A percentile compares a stretch with the other conserved stretches of the same genome.
phyloP scores from a whole-genome alignment of 2,888 invertebrate species.

The Crematogaster levior region DNA sequence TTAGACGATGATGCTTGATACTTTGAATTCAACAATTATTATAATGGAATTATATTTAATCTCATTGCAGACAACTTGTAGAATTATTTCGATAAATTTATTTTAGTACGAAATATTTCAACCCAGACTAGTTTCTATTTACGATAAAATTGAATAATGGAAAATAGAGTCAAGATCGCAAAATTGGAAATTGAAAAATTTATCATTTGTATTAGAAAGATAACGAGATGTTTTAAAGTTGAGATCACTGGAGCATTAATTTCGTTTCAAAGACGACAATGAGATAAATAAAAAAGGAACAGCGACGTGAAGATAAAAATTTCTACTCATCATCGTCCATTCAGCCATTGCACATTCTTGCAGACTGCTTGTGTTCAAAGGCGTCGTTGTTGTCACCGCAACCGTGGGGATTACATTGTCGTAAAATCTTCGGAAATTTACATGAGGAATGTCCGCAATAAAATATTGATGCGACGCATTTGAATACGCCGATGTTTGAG shows the following conservation, averaged over 20 bases:
- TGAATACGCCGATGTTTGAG: constrained; percentile 71
- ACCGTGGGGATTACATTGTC: constrained; percentile 83
- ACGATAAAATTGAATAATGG: not conserved
- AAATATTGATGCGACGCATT: constrained; percentile 81
- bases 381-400: constrained; percentile 69
- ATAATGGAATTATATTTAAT: constrained; percentile 9
- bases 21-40: not conserved
- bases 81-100: constrained; percentile 3
- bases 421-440: constrained; percentile 81
- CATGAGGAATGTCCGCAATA: constrained; percentile 82
- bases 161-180: not conserved
- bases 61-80: not conserved
- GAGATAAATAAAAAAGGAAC: constrained; percentile 44
- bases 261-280: constrained; percentile 25
- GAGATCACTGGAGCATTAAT: constrained; percentile 34
- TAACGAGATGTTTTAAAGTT: not conserved
- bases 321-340: constrained; percentile 62
- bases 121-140: not conserved
- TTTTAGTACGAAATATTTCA: not conserved
- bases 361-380: constrained; percentile 50
- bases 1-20: constrained; percentile 51
- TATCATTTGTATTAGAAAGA: not conserved
- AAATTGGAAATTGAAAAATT: constrained; percentile 14
- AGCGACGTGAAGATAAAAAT: constrained; percentile 61
- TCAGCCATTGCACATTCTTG: constrained; percentile 56